Conservation (phyloP, 1,140 invertebrate species). For the Nebria ingens region DNA sequence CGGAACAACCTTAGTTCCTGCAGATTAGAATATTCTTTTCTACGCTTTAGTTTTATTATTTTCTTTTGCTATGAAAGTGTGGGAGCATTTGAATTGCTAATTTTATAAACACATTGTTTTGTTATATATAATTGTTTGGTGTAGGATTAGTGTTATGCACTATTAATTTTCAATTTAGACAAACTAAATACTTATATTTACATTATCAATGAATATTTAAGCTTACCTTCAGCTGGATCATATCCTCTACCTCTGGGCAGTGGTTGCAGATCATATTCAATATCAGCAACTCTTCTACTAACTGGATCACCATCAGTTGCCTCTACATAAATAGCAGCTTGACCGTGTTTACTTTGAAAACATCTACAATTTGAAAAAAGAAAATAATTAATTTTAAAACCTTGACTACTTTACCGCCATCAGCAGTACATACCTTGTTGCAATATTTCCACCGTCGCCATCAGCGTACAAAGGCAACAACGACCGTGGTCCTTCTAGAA, state of each 20-base stretch:
- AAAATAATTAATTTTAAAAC: neutral
- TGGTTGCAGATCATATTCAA: conserved; percentile 58
- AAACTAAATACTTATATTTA: too few relatives aligned
- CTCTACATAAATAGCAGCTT: conserved; percentile 64
- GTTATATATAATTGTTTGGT: too few relatives aligned
- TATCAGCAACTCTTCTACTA: conserved; percentile 41
- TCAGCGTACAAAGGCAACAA: conserved; percentile 52
- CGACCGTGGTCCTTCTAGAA: conserved; percentile 54
- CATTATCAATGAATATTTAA: neutral
- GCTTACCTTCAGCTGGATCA: conserved; percentile 46
- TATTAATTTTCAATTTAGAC: too few relatives aligned
- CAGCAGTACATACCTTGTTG: conserved; percentile 34
- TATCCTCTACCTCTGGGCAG: conserved; percentile 37
- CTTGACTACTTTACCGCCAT: neutral
- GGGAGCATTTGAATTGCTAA: too few relatives aligned
- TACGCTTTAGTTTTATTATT: too few relatives aligned
- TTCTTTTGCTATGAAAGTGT: too few relatives aligned
- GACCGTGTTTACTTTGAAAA: conserved; percentile 54
- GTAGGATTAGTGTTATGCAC: too few relatives aligned
- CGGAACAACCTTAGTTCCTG: too few relatives aligned
- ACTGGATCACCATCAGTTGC: conserved; percentile 36
- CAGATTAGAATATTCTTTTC: too few relatives aligned
- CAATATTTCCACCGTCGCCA: conserved; percentile 46
- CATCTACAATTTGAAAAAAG: conserved; percentile 32
- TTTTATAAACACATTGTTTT: too few relatives aligned